These are phyloP conservation scores for Diachasma alloeum DNA, from an alignment of 1,140 invertebrate species.

Conservation along the genomic window DNA sequence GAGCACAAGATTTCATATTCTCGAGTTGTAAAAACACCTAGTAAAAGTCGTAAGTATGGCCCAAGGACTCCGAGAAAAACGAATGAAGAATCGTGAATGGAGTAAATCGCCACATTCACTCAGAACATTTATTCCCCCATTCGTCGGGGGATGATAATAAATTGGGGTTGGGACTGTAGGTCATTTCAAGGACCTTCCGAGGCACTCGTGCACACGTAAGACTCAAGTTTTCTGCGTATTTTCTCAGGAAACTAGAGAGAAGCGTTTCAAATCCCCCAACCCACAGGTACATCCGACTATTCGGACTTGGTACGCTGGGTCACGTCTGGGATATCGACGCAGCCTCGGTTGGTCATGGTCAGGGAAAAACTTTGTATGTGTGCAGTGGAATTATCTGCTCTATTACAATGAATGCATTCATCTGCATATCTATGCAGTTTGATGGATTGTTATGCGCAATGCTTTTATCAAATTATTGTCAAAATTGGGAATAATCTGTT, in stretches of 20 bases:
- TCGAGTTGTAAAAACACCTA: background rate
- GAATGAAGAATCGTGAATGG: background rate
- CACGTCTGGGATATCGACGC: background rate
- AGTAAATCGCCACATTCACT: background rate
- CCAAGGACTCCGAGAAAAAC: background rate
- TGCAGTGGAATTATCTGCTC: background rate
- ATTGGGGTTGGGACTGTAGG: too few species aligned
- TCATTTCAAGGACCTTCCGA: background rate
- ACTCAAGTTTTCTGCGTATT: background rate
- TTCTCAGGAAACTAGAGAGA: background rate
- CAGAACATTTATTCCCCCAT: too few species aligned
- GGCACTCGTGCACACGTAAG: background rate
- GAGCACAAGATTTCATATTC: background rate
- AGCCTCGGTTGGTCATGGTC: conserved; percentile 37
- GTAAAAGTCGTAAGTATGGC: too few species aligned
- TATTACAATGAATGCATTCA: background rate
- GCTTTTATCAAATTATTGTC: too few species aligned
- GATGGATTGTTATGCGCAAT: background rate
- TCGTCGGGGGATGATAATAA: too few species aligned
- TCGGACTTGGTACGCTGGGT: background rate
- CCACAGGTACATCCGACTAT: background rate
- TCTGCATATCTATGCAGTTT: background rate
- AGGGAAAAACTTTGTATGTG: conserved; percentile 1
- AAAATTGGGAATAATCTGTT: too few species aligned
- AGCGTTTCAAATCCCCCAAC: background rate